Conservation (phyloP, 2,113 vertebrate species). For the Shinisaurus crocodilurus region DNA sequence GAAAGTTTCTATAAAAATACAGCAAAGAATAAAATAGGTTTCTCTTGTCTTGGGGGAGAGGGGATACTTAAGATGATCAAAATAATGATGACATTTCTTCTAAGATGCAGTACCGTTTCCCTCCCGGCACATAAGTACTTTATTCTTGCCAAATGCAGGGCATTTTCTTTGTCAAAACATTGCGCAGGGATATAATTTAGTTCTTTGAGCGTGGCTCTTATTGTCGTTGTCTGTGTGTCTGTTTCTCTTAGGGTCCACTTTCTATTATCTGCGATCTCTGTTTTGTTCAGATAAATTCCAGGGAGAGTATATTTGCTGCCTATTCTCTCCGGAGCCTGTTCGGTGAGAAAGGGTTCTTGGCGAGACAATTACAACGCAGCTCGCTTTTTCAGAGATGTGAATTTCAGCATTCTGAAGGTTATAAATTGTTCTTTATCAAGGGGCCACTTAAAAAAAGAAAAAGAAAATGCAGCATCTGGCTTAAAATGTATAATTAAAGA, state of each 20-base stretch:
- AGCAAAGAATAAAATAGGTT: background rate
- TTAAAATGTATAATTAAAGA: background rate
- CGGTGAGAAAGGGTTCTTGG: background rate
- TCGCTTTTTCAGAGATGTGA: background rate
- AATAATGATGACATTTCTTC: background rate
- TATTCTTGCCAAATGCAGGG: background rate
- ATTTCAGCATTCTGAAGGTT: background rate
- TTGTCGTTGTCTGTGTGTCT: background rate
- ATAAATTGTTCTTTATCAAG: background rate
- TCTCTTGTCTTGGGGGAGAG: background rate
- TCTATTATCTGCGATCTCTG: background rate
- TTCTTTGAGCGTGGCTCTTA: background rate
- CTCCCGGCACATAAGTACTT: background rate
- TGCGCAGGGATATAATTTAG: background rate
- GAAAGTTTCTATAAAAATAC: background rate
- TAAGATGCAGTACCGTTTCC: background rate
- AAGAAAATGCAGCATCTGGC: background rate
- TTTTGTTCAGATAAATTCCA: slow-evolving; percentile 3
- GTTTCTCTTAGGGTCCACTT: background rate
- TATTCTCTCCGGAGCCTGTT: background rate
- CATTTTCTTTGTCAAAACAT: background rate
- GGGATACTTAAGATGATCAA: background rate
- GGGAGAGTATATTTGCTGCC: background rate
- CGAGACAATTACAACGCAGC: background rate
- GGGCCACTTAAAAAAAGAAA: background rate